Conservation (phyloP, 1,140 invertebrate species). For the Lycorma delicatula region DNA sequence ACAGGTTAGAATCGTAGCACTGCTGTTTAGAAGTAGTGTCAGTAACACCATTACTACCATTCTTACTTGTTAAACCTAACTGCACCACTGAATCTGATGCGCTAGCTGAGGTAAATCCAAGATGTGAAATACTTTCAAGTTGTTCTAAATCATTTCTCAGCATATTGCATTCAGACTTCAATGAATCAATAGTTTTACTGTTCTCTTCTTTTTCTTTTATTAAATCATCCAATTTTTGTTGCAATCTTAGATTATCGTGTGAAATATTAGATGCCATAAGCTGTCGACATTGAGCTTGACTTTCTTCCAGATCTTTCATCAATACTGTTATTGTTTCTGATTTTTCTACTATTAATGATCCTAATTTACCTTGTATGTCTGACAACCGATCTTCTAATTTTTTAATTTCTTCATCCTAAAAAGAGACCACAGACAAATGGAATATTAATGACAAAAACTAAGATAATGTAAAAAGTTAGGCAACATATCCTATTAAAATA, state of each 20-base stretch:
- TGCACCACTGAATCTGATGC: constrained; percentile 5
- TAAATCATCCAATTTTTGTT: constrained; percentile 32
- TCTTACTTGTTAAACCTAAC: constrained; percentile 33
- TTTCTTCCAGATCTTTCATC: constrained; percentile 34
- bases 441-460: constrained; percentile 18
- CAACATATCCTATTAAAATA: no score
- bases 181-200: constrained; percentile 32
- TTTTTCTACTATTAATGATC: constrained; percentile 35
- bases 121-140: constrained; percentile 2
- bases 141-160: not conserved
- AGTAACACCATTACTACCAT: no score
- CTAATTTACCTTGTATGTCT: constrained; percentile 34
- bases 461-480: no score
- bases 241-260: constrained; percentile 35
- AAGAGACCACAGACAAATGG: constrained; percentile 28
- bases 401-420: constrained; percentile 24
- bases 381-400: constrained; percentile 32
- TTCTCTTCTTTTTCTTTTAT: constrained; percentile 34
- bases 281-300: constrained; percentile 37
- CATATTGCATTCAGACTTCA: constrained; percentile 29
- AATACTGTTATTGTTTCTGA: constrained; percentile 37
- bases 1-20: constrained; percentile 33
- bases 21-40: no score
- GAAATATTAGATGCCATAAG: constrained; percentile 35
- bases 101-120: constrained; percentile 4